These are phyloP conservation scores for Dolichallabes microphthalmus DNA, from an alignment of 2,113 vertebrate species.

Conservation along the genomic window DNA sequence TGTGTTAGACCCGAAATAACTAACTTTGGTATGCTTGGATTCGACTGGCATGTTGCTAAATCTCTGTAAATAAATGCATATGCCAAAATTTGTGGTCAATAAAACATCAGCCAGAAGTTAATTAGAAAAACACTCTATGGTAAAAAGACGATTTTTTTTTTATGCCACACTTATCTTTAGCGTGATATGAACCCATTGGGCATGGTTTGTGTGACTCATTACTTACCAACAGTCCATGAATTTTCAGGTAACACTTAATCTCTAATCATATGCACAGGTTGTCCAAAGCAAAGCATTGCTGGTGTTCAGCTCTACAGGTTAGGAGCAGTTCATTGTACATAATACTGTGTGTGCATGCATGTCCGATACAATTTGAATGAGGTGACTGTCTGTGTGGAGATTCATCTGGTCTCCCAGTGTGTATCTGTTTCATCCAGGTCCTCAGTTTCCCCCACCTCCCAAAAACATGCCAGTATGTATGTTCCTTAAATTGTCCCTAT, in stretches of 20 bases:
- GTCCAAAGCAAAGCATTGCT: background rate
- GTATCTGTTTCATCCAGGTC: background rate
- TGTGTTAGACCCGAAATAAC: background rate
- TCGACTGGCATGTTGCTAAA: background rate
- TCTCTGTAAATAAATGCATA: background rate
- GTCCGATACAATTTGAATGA: background rate
- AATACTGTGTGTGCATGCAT: too few relatives aligned
- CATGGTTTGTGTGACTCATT: conserved; percentile 60
- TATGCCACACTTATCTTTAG: conserved; percentile 6
- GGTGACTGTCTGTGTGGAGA: background rate
- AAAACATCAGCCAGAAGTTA: conserved; percentile 3
- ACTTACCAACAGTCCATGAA: background rate
- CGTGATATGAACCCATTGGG: conserved; percentile 55
- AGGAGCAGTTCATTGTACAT: too few relatives aligned
- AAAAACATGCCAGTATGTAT: background rate
- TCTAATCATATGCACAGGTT: background rate
- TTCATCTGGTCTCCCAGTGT: background rate
- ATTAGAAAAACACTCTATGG: background rate
- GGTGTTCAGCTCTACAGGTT: background rate
- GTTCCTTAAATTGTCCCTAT: too few relatives aligned
- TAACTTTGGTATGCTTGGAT: background rate
- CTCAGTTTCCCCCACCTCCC: background rate
- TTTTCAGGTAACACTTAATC: background rate
- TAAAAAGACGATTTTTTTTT: background rate
- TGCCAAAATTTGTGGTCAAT: background rate